Base-by-base conservation (phyloP, 2,888 invertebrate genomes). In the Eudasyphora cyanicolor region DNA sequence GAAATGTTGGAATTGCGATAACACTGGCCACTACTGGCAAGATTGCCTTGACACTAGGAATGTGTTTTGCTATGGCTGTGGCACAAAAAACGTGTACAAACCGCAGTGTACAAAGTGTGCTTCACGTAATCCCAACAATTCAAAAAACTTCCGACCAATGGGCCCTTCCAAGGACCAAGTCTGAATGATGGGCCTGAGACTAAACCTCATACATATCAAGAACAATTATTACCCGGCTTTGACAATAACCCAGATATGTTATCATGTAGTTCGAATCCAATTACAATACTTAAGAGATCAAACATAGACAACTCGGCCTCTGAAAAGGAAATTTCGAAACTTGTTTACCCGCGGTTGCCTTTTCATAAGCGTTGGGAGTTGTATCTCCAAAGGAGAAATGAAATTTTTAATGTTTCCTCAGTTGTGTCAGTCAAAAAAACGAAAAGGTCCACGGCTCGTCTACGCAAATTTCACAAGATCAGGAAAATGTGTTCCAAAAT, bases 31-130 rank as follows among this genome's bases (percentile, higher is more conserved):
- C n/a, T n/a, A n/a, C n/a, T n/a, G n/a, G n/a, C n/a, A n/a, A n/a
- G n/a, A n/a, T n/a, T n/a, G 17, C 73, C 73, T 73, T 73, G 77
- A 71, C 70, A 78, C 32, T 78, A 24, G 74, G 3, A 69, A 7
- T 17, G 45, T 69, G 12, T 79, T 74, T 54, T 79, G 79, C 24
- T 79, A 79, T n/a, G 73, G 79, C 8, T n/a, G n/a, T n/a, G n/a
- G n/a, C n/a, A n/a, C n/a, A n/a, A n/a, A n/a, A n/a, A n/a, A n/a
- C n/a, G n/a, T 78, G 78, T 57, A 57, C 24, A 57, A 24, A 24
- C 21, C 57, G 8, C 17, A 57, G 3, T 57, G 57, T 12, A 10
- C 57, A 3, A 57, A 57, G 14, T 57, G 57, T 24, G 1, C 10
- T 1, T 6, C 57, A 1, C 17, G 19, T 1, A 24, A 3, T 1